Base-by-base conservation (phyloP, 2,888 invertebrate genomes). In the Drosophila nigricruria region DNA sequence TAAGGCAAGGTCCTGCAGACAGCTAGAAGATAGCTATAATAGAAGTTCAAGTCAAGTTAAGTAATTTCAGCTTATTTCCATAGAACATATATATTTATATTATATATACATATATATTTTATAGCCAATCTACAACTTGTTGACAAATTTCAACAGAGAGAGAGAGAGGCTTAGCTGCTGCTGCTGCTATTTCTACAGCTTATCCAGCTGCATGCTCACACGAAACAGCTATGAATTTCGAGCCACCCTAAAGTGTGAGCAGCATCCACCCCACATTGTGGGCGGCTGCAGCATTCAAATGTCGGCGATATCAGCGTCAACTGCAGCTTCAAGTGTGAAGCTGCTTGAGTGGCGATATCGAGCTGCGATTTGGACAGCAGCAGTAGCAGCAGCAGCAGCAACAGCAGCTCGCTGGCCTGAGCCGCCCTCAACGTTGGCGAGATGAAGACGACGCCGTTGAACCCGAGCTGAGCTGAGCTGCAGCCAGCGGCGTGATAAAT, bases 401-500 rank as follows among this genome's bases (percentile, higher is more conserved):
- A 32, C 43, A 4, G 42, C 32, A 32, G 32, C 57, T 34, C n/a
- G 57, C 40, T 20, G 40, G 25, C 18, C 58, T 49, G 36, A 53
- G 30, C 34, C 56, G 50, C 50, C 50, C 50, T 34, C 50, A 50
- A 50, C 32, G 32, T n/a, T 27, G n/a, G 16, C 10, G 47, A 47
- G 47, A 47, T 32, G 50, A 32, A 49, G 49, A 49, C 27, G 32
- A 49, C 49, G 49, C 32, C 18, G 45, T 25, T 45, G 49, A 36
- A 25, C 23, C 52, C 3, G 52, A 36, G 36, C 36, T 53, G 49
- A 49, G 50, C 53, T 12, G 16, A 42, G 34, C 40, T 45, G 40
- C 23, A 63, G 43, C 58, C 49, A 54, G 60, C 47, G 60, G 69
- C 83, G 81, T 85, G 86, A 87, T 88, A 89, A 88, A 82, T 81